Evolutionary conservation across 2,888 invertebrate genomes (phyloP).

Genomic region (Myopa testacea): DNA sequence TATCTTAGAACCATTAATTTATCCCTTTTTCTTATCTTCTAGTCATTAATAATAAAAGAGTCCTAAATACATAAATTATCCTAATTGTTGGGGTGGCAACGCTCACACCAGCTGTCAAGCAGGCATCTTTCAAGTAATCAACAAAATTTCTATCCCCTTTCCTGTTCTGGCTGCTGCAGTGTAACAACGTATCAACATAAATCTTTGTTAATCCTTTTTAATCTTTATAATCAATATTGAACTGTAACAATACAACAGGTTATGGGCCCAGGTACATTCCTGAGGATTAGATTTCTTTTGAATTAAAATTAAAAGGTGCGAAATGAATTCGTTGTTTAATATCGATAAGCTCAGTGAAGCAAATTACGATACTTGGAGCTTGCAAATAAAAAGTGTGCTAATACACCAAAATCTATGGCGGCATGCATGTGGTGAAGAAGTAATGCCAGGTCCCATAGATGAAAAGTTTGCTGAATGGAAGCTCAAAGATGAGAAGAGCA

Average conservation of each 20-base stretch:
- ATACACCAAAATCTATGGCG: conserved; percentile 27
- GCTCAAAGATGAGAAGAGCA: conserved; percentile 22
- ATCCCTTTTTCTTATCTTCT: too few relatives aligned
- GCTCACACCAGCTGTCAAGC: neutral
- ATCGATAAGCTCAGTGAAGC: conserved; percentile 33
- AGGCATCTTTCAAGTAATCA: neutral
- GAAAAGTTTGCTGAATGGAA: neutral
- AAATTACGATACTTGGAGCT: conserved; percentile 33
- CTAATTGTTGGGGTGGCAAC: neutral
- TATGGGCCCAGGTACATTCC: neutral
- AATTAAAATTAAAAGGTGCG: neutral
- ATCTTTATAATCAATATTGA: neutral
- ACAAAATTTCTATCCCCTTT: neutral
- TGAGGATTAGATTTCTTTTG: neutral
- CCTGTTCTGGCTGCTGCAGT: neutral
- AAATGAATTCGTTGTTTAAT: conserved; percentile 24
- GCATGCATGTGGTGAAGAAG: neutral
- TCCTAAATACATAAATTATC: too few relatives aligned
- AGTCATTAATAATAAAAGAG: too few relatives aligned
- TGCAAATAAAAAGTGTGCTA: conserved; percentile 29
- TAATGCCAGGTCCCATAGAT: neutral
- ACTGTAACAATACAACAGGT: neutral
- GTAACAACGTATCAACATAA: neutral
- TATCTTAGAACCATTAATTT: too few relatives aligned
- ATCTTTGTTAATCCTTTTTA: neutral